Evolutionary conservation across 1,140 invertebrate species (phyloP).

Genomic region (Solenopsis fugax): DNA sequence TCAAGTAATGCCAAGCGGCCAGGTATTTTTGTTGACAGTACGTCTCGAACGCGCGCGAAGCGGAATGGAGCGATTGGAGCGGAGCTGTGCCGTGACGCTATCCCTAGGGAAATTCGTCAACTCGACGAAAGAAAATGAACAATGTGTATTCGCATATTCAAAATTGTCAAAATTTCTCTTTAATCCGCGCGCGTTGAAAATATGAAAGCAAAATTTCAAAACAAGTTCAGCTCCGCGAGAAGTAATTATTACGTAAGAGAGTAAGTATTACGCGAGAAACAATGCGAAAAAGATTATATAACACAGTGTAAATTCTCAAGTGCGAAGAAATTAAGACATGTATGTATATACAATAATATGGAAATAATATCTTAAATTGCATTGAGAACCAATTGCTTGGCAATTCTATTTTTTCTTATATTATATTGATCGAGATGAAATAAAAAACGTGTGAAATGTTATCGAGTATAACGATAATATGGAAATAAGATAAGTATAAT

Average conservation of each 20-base stretch:
- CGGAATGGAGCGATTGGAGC: no score
- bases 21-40: constrained; percentile 72
- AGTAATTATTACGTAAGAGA: no score
- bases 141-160: background rate
- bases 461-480: background rate
- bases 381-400: background rate
- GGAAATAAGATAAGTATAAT: background rate
- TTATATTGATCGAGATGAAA: background rate
- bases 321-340: background rate
- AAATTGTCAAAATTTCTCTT: background rate
- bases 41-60: constrained; percentile 26
- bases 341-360: background rate
- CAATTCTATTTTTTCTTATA: background rate
- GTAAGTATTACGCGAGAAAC: background rate
- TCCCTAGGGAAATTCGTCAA: background rate
- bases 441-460: background rate
- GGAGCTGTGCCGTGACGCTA: background rate
- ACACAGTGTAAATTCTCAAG: background rate
- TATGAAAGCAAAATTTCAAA: background rate
- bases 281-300: background rate
- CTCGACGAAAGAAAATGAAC: background rate
- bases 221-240: no score
- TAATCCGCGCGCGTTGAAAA: background rate
- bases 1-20: constrained; percentile 72
- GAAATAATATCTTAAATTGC: background rate